These are phyloP conservation scores for Gymnobelideus leadbeateri DNA, from an alignment of 2,113 vertebrate genomes.

Conservation along the genomic window DNA sequence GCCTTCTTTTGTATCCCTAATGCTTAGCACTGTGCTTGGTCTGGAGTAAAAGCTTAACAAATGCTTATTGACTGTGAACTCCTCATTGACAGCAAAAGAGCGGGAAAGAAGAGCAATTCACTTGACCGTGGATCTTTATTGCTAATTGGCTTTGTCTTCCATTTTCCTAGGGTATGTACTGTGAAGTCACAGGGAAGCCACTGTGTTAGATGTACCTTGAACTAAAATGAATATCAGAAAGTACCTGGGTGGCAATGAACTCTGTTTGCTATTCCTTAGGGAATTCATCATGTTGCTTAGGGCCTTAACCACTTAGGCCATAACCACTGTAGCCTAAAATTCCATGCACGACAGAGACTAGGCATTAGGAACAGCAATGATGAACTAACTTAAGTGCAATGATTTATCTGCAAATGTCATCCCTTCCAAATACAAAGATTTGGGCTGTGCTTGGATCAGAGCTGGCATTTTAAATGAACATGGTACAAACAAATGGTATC, in stretches of 20 bases:
- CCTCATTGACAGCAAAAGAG: background rate
- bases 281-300: background rate
- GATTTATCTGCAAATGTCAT: background rate
- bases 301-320: too few relatives aligned
- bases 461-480: background rate
- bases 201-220: background rate
- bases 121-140: background rate
- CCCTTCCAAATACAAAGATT: slow-evolving; percentile 3
- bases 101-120: background rate
- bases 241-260: background rate
- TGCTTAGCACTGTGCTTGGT: background rate
- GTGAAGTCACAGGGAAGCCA: background rate
- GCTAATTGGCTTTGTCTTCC: background rate
- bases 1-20: background rate
- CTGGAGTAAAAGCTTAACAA: background rate
- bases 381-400: background rate
- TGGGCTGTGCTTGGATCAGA: background rate
- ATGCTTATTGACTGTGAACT: background rate
- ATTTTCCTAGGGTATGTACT: background rate
- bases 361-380: background rate
- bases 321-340: background rate
- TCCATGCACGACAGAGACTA: background rate
- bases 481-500: slow-evolving; percentile 19
- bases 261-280: background rate
- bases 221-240: background rate